These are phyloP conservation scores for Parnassius mnemosyne DNA, from an alignment of 2,888 invertebrate genomes.

Conservation along the genomic window DNA sequence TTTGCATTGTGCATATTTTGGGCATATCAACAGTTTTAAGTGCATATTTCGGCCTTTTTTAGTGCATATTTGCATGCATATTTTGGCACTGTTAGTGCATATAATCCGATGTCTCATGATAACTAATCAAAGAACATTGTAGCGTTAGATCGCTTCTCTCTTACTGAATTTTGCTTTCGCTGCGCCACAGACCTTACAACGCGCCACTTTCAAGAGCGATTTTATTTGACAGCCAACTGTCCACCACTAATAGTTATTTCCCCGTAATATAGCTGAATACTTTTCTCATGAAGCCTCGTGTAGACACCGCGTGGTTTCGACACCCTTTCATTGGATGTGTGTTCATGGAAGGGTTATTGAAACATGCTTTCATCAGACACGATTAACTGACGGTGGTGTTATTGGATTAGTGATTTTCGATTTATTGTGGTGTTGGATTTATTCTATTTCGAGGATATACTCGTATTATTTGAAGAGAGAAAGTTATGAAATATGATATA, in stretches of 20 bases:
- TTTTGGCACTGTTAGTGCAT: too few relatives aligned
- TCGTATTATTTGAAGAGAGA: too few relatives aligned
- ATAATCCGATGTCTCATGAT: too few relatives aligned
- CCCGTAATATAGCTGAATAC: conserved; percentile 22
- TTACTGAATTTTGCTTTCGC: background rate
- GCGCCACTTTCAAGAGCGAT: conserved; percentile 6
- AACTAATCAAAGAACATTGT: too few relatives aligned
- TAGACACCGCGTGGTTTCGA: conserved; percentile 4
- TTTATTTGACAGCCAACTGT: conserved; percentile 29
- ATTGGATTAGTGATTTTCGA: conserved; percentile 11
- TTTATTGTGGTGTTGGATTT: conserved; percentile 2
- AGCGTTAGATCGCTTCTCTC: too few relatives aligned
- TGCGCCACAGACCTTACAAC: background rate
- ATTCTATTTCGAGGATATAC: conserved; percentile 13
- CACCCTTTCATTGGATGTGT: conserved; percentile 19
- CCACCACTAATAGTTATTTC: conserved; percentile 29
- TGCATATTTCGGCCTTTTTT: too few relatives aligned
- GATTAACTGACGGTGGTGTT: conserved; percentile 9
- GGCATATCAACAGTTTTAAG: too few relatives aligned
- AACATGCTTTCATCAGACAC: conserved; percentile 12
- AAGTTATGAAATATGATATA: too few relatives aligned
- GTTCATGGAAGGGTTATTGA: conserved; percentile 16
- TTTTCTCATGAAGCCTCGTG: conserved; percentile 17
- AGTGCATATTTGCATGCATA: too few relatives aligned
- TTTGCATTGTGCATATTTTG: too few relatives aligned